Conservation (phyloP, 2,797 vertebrate species). For the Sciurus carolinensis region DNA sequence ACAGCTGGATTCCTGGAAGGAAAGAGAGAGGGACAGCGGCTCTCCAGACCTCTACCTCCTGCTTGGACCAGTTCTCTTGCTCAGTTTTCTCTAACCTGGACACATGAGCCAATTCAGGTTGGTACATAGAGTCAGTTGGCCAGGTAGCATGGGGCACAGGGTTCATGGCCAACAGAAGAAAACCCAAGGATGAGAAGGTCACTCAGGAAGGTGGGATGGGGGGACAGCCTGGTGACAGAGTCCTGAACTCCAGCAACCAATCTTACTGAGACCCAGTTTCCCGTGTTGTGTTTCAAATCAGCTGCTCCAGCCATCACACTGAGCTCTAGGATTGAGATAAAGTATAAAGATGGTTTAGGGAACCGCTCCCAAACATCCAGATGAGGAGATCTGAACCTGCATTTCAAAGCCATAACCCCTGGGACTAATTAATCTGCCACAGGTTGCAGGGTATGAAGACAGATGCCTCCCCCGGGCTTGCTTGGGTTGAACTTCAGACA, state of each 20-base stretch:
- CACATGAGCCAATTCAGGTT: not conserved
- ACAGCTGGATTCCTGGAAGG: slow-evolving; percentile 74
- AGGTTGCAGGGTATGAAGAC: not conserved
- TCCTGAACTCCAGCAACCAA: not conserved
- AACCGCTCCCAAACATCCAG: not conserved
- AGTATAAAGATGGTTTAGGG: not conserved
- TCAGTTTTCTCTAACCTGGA: not conserved
- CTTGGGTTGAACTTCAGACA: not conserved
- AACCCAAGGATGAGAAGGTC: not conserved
- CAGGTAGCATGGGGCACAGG: not conserved
- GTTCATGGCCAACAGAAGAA: not conserved
- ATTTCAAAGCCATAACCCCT: not conserved
- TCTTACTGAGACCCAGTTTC: slow-evolving; percentile 6
- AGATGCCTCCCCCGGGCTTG: not conserved
- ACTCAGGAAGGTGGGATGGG: not conserved
- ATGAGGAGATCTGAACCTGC: not conserved
- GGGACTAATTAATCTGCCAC: not conserved
- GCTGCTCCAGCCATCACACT: not conserved
- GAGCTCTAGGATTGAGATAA: not conserved
- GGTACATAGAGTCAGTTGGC: fast-evolving
- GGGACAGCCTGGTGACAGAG: not conserved
- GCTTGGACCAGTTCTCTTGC: not conserved
- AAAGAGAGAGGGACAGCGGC: not conserved
- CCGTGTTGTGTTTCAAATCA: not conserved
- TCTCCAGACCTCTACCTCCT: not conserved